A percentile compares a stretch with the other conserved stretches of the same genome.
Conservation (phyloP, 1,140 invertebrate species). For the Drosophila punjabiensis region DNA sequence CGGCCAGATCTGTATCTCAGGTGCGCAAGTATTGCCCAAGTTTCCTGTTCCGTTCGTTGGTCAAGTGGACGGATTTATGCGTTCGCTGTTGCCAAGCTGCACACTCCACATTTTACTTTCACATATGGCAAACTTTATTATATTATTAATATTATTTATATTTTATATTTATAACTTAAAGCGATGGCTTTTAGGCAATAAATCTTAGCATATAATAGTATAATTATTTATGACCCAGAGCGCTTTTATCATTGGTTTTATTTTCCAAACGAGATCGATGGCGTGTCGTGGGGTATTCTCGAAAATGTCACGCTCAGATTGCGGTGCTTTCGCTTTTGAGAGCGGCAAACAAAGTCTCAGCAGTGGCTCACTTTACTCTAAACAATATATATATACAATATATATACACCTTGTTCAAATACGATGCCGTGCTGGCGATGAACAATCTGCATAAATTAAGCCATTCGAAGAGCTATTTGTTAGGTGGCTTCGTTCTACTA, state of each 20-base stretch:
- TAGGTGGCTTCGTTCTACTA: constrained; percentile 71
- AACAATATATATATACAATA: constrained; percentile 10
- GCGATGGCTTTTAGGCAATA: background rate
- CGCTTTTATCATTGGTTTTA: constrained; percentile 5
- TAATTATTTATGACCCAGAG: constrained; percentile 8
- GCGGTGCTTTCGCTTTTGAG: constrained; percentile 74
- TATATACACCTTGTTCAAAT: constrained; percentile 26
- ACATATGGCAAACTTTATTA: constrained; percentile 27
- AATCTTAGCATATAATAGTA: constrained; percentile 5
- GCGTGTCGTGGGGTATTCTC: constrained; percentile 59
- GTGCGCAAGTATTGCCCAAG: constrained; percentile 71
- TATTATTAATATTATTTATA: constrained; percentile 12
- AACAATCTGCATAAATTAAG: constrained; percentile 79
- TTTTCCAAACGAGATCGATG: constrained; percentile 35
- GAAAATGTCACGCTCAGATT: constrained; percentile 47
- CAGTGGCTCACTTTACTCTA: constrained; percentile 22
- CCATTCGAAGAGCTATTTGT: constrained; percentile 23
- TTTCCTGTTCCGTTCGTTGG: constrained; percentile 70
- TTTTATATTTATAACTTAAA: constrained; percentile 14
- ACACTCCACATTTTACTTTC: constrained; percentile 63
- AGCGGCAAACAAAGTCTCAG: constrained; percentile 29
- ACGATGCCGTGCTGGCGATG: constrained; percentile 59
- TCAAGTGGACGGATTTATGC: constrained; percentile 65
- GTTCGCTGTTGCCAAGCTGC: constrained; percentile 39
- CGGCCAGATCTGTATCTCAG: constrained; percentile 60